phyloP scores from a whole-genome alignment of 2,113 vertebrate species.

The Eulacestoma nigropectus region DNA sequence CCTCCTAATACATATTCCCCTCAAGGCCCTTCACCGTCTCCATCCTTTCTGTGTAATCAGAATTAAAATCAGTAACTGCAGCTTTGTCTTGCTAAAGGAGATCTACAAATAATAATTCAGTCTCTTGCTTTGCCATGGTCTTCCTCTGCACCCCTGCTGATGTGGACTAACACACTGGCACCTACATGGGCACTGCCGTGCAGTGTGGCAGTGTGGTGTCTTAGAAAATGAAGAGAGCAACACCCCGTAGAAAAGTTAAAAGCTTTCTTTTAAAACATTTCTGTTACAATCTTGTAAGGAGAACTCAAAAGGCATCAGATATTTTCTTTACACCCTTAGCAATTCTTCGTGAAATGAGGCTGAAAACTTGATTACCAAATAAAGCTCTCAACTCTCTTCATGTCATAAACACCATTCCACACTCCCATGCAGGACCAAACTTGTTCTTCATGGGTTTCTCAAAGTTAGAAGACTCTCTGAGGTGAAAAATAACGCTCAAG shows the following conservation, averaged over 20 bases:
- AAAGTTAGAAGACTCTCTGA: neutral
- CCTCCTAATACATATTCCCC: accelerated
- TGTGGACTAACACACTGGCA: neutral
- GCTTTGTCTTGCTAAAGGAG: neutral
- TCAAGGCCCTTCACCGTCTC: neutral
- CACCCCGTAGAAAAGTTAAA: neutral
- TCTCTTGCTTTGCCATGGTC: neutral
- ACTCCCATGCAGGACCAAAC: neutral
- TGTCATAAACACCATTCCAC: neutral
- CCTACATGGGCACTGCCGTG: no score
- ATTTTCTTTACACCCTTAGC: neutral
- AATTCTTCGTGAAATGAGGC: neutral
- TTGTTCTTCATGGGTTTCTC: neutral
- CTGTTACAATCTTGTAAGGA: neutral
- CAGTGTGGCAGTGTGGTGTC: neutral
- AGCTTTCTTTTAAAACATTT: neutral
- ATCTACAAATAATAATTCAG: neutral
- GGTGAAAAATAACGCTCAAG: neutral
- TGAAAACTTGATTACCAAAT: neutral
- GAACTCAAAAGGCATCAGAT: neutral
- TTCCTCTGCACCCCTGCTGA: neutral
- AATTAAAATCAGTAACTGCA: neutral
- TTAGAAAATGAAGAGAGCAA: neutral
- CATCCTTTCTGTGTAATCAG: neutral
- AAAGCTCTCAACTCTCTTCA: neutral